Evolutionary conservation across 2,888 invertebrate species (phyloP).

Genomic region (Exephanes ischioxanthus): DNA sequence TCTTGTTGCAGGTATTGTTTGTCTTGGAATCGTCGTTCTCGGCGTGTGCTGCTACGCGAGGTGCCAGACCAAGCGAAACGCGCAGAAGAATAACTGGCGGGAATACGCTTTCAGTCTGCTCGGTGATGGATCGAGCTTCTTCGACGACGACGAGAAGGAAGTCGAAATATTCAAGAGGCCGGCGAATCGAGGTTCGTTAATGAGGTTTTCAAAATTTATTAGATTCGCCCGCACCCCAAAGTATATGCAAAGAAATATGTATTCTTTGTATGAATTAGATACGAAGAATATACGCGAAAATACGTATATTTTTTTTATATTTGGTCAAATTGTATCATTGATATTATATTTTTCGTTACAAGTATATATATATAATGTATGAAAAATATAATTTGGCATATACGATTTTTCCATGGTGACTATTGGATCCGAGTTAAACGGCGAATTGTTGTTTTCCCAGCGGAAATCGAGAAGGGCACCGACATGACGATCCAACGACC

Average conservation of each 20-base stretch:
- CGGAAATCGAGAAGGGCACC: conserved; percentile 64
- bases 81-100: conserved; percentile 83
- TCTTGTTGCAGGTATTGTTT: conserved; percentile 86
- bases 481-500: conserved; percentile 86
- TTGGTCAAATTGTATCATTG: no score
- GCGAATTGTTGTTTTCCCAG: background rate
- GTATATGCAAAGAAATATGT: no score
- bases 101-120: conserved; percentile 88
- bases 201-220: background rate
- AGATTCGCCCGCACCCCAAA: no score
- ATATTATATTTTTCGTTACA: no score
- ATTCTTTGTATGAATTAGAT: no score
- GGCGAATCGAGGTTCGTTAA: conserved; percentile 65
- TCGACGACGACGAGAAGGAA: conserved; percentile 86
- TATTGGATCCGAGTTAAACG: background rate
- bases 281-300: no score
- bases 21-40: conserved; percentile 86
- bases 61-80: conserved; percentile 83
- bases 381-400: no score
- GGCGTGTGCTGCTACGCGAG: conserved; percentile 87
- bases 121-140: conserved; percentile 86
- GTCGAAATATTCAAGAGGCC: conserved; percentile 85
- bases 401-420: background rate
- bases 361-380: no score
- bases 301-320: no score